These are phyloP conservation scores for Rhombomys opimus DNA, from an alignment of 2,113 vertebrate genomes.

Conservation along the genomic window DNA sequence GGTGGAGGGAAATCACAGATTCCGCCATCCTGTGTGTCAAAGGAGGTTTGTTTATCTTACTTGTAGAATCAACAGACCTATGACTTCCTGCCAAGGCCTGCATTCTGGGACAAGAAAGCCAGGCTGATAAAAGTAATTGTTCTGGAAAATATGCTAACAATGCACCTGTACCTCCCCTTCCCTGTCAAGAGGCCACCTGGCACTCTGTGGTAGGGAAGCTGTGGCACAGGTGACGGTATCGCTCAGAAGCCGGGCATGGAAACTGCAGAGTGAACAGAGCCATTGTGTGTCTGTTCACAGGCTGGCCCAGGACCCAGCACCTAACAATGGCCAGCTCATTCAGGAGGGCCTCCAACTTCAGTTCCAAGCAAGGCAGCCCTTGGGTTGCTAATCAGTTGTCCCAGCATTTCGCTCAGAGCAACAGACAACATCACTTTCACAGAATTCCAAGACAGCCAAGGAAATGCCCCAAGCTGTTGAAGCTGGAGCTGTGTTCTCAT, in stretches of 20 bases:
- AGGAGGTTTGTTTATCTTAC: conserved; percentile 72
- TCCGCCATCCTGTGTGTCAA: conserved; percentile 71
- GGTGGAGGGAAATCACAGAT: conserved; percentile 61
- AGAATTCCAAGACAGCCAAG: too few species aligned
- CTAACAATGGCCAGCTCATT: neutral
- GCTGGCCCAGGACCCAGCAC: neutral
- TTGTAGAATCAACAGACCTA: conserved; percentile 67
- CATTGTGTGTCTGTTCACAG: neutral
- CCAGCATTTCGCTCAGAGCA: neutral
- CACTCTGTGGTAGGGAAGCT: neutral
- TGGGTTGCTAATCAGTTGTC: neutral
- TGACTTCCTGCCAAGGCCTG: conserved; percentile 68
- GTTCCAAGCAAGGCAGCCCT: neutral
- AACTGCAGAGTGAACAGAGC: neutral
- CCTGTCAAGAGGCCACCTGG: neutral
- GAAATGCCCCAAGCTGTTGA: neutral
- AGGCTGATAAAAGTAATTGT: conserved; percentile 59
- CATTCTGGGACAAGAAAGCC: conserved; percentile 61
- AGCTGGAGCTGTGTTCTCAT: fast-evolving
- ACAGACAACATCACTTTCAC: neutral
- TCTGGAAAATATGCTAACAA: conserved; percentile 55
- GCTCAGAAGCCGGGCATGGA: neutral
- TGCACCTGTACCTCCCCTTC: conserved; percentile 14
- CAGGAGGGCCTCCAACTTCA: neutral
- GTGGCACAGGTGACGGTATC: neutral